Percentiles rank a stretch among this genome's conserved stretches.
Conservation (phyloP, 2,888 invertebrate genomes). For the Ophion slaviceki region DNA sequence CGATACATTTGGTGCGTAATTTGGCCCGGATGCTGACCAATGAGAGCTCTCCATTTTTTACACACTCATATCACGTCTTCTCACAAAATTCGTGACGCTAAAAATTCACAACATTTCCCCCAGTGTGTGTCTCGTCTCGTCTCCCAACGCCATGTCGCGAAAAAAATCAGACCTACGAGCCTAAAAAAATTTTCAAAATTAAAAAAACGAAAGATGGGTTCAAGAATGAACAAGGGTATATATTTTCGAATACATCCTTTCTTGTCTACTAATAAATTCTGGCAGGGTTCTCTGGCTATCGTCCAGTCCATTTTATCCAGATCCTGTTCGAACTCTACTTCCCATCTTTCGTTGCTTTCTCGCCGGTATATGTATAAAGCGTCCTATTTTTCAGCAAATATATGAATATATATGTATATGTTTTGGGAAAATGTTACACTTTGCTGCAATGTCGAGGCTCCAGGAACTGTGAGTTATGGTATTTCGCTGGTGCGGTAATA, state of each 20-base stretch:
- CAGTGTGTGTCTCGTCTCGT: too few relatives aligned
- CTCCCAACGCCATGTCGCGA: too few relatives aligned
- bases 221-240: slow-evolving; percentile 8
- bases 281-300: slow-evolving; percentile 70
- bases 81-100: too few relatives aligned
- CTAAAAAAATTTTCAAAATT: too few relatives aligned
- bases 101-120: too few relatives aligned
- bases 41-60: too few relatives aligned
- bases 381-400: background rate
- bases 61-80: too few relatives aligned
- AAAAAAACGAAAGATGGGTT: background rate
- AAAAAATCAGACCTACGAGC: too few relatives aligned
- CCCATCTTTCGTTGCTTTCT: slow-evolving; percentile 44
- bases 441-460: slow-evolving; percentile 34
- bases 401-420: background rate
- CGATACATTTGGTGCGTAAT: too few relatives aligned
- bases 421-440: slow-evolving; percentile 46
- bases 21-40: too few relatives aligned
- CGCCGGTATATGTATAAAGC: slow-evolving; percentile 19
- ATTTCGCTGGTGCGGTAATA: slow-evolving; percentile 60
- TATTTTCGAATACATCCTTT: slow-evolving; percentile 49
- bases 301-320: slow-evolving; percentile 71
- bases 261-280: slow-evolving; percentile 67
- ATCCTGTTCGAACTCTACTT: slow-evolving; percentile 49
- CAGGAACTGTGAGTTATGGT: slow-evolving; percentile 56